These are phyloP conservation scores for Thymelicus sylvestris DNA, from an alignment of 2,888 invertebrate genomes.

Conservation along the genomic window DNA sequence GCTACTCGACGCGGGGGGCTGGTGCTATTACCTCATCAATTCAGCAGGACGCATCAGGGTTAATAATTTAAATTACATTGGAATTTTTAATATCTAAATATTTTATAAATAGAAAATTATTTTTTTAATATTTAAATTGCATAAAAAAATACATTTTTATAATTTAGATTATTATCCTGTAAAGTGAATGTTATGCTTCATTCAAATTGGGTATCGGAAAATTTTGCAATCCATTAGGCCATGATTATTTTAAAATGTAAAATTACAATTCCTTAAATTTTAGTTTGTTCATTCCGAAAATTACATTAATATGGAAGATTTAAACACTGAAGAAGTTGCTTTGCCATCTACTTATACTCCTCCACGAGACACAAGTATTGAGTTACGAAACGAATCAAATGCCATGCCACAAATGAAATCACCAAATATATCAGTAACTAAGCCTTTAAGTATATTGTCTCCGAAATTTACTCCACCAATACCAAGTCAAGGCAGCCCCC, in stretches of 20 bases:
- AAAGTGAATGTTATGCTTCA: background rate
- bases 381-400: conserved; percentile 38
- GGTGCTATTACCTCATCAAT: too few relatives aligned
- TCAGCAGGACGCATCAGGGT: too few relatives aligned
- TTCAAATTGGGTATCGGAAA: background rate
- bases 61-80: too few relatives aligned
- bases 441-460: conserved; percentile 1
- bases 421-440: conserved; percentile 11
- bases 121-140: conserved; percentile 14
- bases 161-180: background rate
- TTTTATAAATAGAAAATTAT: too few relatives aligned
- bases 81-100: too few relatives aligned
- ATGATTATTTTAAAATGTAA: conserved; percentile 48
- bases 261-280: conserved; percentile 24
- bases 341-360: conserved; percentile 33
- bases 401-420: conserved; percentile 4
- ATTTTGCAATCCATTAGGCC: conserved; percentile 58
- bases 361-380: conserved; percentile 40
- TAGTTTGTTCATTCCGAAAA: conserved; percentile 17
- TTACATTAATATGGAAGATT: conserved; percentile 44
- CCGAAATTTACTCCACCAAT: background rate
- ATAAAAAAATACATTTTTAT: background rate
- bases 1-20: too few relatives aligned
- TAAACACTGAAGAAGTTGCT: conserved; percentile 37
- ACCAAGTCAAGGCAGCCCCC: conserved; percentile 12